phyloP scores from a whole-genome alignment of 2,888 invertebrate genomes.

The Hemaris fuciformis region DNA sequence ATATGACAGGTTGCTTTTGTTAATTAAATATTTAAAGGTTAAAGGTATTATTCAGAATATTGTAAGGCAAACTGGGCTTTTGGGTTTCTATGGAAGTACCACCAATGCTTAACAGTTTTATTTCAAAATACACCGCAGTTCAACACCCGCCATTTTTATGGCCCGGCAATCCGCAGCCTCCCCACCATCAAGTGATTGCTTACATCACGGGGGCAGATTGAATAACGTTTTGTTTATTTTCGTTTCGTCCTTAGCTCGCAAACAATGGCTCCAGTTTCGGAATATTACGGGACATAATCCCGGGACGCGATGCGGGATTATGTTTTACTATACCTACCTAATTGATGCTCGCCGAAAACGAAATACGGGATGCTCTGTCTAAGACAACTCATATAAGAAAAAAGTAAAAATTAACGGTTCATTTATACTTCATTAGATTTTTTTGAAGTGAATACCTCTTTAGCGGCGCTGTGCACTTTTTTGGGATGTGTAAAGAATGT shows the following conservation, averaged over 20 bases:
- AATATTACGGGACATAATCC: conserved; percentile 27
- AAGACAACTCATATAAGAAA: no score
- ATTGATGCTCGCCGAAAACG: conserved; percentile 20
- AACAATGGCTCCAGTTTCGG: conserved; percentile 39
- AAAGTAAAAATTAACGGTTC: no score
- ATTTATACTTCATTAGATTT: no score
- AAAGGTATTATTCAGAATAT: no score
- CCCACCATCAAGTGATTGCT: conserved; percentile 67
- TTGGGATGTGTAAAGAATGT: no score
- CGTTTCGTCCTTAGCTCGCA: conserved; percentile 45
- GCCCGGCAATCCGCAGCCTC: conserved; percentile 47
- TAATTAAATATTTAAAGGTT: no score
- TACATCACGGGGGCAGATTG: conserved; percentile 70
- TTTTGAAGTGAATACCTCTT: no score
- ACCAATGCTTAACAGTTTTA: no score
- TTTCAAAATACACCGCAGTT: background rate
- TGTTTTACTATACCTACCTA: conserved; percentile 24
- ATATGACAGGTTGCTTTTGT: no score
- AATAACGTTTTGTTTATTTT: conserved; percentile 77
- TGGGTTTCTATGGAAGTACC: no score
- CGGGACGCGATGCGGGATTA: conserved; percentile 24
- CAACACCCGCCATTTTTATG: conserved; percentile 24
- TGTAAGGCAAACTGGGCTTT: no score
- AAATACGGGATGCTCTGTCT: background rate
- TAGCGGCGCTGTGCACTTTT: no score